These are phyloP conservation scores for Periophthalmus magnuspinnatus DNA, from an alignment of 2,797 vertebrate species.

Conservation along the genomic window DNA sequence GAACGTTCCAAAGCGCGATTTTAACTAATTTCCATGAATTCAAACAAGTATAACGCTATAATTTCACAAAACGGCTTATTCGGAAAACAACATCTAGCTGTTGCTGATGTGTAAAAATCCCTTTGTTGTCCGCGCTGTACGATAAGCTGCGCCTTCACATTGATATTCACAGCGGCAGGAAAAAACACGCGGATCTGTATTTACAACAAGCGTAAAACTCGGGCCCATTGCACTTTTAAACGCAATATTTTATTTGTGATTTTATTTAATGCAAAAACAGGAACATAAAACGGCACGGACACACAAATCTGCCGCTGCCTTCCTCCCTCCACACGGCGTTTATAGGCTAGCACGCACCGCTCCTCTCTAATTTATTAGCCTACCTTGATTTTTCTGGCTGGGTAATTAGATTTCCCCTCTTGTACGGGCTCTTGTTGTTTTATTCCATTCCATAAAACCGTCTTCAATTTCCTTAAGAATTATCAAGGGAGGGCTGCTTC, in stretches of 20 bases:
- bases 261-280: constrained; percentile 8
- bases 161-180: constrained; percentile 3
- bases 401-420: constrained; percentile 58
- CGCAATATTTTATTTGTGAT: neutral
- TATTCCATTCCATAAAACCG: constrained; percentile 54
- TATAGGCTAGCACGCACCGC: constrained; percentile 26
- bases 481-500: constrained; percentile 57
- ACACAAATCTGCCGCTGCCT: constrained; percentile 21
- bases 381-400: constrained; percentile 39
- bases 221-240: neutral
- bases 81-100: no score
- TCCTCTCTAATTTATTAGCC: constrained; percentile 52
- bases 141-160: no score
- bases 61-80: no score
- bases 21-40: no score
- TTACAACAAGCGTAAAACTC: neutral
- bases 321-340: constrained; percentile 36
- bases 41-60: no score
- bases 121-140: no score
- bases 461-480: constrained; percentile 65
- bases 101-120: no score
- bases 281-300: neutral
- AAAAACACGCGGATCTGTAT: neutral
- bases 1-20: no score
- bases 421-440: constrained; percentile 48